A percentile compares a stretch with the other conserved stretches of the same genome.
phyloP scores from a whole-genome alignment of 2,797 vertebrate genomes.

The Anisognathus igniventris region DNA sequence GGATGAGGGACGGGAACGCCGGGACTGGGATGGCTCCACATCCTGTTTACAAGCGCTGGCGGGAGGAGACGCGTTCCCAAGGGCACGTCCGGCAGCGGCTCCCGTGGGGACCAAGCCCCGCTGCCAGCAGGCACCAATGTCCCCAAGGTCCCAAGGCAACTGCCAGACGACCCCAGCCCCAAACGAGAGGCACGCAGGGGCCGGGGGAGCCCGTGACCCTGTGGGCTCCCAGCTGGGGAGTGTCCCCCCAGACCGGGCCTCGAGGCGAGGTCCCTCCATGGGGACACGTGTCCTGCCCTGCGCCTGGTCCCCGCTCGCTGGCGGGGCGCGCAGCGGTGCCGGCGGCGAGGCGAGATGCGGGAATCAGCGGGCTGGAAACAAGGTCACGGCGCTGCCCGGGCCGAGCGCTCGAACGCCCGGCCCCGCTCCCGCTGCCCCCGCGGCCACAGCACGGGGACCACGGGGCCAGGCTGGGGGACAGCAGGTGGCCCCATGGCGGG shows the following conservation, averaged over 20 bases:
- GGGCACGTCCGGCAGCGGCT: background rate
- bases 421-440: background rate
- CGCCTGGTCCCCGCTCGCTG: background rate
- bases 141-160: fast-evolving
- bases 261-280: fast-evolving
- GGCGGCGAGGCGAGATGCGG: background rate
- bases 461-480: background rate
- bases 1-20: background rate
- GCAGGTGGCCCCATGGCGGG: background rate
- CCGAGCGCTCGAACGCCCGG: background rate
- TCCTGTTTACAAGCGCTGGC: conserved; percentile 35
- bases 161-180: background rate
- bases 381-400: background rate
- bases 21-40: background rate
- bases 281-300: background rate
- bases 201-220: background rate
- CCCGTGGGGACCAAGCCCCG: background rate
- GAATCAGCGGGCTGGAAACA: conserved; percentile 28
- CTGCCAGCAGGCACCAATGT: background rate
- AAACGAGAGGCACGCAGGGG: too few species aligned
- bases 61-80: background rate
- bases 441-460: background rate
- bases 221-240: background rate
- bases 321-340: background rate
- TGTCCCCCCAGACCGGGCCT: background rate